Conservation (phyloP, 2,888 invertebrate species). For the Tholera decimalis region DNA sequence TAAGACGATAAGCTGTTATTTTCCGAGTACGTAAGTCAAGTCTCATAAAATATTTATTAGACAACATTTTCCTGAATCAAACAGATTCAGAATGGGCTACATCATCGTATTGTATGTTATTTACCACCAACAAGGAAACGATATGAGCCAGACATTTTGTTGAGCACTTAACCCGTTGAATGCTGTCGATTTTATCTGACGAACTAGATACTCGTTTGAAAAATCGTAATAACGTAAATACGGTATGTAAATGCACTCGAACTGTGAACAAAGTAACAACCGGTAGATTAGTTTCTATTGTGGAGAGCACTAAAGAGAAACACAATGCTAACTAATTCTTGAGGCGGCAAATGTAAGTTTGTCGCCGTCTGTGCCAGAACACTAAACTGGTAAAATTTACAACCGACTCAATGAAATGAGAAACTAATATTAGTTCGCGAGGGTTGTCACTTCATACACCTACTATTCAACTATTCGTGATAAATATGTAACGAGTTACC, state of each 20-base stretch:
- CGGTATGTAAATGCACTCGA: conserved; percentile 59
- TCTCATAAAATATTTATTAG: conserved; percentile 45
- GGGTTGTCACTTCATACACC: conserved; percentile 68
- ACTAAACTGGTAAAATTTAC: conserved; percentile 82
- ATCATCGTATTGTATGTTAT: conserved; percentile 27
- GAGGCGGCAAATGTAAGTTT: conserved; percentile 77
- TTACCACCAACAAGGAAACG: conserved; percentile 35
- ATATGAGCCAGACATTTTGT: conserved; percentile 37
- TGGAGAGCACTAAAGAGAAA: conserved; percentile 66
- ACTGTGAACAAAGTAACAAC: conserved; percentile 62
- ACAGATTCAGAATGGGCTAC: conserved; percentile 19
- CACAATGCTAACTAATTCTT: conserved; percentile 72
- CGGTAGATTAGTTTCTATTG: conserved; percentile 60
- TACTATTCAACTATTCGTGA: conserved; percentile 62
- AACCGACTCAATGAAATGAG: conserved; percentile 76
- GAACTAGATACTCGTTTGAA: conserved; percentile 34
- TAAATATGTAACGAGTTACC: conserved; percentile 22
- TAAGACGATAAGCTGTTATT: conserved; percentile 8
- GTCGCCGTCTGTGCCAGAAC: conserved; percentile 79
- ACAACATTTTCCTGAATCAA: conserved; percentile 23
- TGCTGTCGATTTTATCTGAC: conserved; percentile 26
- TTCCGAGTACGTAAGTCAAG: conserved; percentile 26
- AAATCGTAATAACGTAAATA: conserved; percentile 45
- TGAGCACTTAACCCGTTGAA: conserved; percentile 32
- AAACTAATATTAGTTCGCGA: conserved; percentile 82